These are phyloP conservation scores for Drosophila putrida DNA, from an alignment of 2,888 invertebrate genomes.

Conservation along the genomic window DNA sequence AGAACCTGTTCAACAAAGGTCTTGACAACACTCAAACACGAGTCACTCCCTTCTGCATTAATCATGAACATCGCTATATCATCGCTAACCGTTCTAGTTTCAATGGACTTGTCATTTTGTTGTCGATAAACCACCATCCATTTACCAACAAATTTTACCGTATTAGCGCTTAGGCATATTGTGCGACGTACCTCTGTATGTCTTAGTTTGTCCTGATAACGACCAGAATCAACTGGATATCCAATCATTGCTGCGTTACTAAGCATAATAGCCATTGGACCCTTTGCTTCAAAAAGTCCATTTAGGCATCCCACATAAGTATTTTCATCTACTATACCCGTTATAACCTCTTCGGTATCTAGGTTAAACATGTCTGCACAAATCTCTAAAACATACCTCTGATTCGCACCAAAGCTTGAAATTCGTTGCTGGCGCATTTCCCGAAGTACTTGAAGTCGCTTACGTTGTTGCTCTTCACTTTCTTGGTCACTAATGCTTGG, in stretches of 20 bases:
- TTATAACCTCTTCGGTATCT: constrained; percentile 89
- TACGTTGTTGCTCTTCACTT: constrained; percentile 74
- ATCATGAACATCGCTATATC: constrained; percentile 75
- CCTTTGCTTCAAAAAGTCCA: constrained; percentile 88
- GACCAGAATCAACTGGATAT: constrained; percentile 86
- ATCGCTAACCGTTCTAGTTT: constrained; percentile 88
- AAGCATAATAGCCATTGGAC: constrained; percentile 88
- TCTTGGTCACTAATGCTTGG: constrained; percentile 76
- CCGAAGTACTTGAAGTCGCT: constrained; percentile 63
- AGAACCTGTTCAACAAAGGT: constrained; percentile 81
- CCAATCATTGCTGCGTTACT: constrained; percentile 89
- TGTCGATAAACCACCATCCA: constrained; percentile 90
- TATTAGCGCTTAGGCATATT: constrained; percentile 88
- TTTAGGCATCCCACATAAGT: constrained; percentile 88
- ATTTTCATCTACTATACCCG: constrained; percentile 90
- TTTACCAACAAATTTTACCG: constrained; percentile 87
- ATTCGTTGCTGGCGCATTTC: constrained; percentile 78
- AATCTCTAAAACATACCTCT: constrained; percentile 90
- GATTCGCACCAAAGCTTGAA: constrained; percentile 83
- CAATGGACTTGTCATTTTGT: constrained; percentile 87
- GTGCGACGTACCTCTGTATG: constrained; percentile 86
- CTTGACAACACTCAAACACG: constrained; percentile 67
- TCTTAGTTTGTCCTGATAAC: constrained; percentile 74
- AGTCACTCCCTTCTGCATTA: constrained; percentile 54
- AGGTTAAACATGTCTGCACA: constrained; percentile 89